These are phyloP conservation scores for Neelides folsomi DNA, from an alignment of 2,888 invertebrate genomes.

Conservation along the genomic window DNA sequence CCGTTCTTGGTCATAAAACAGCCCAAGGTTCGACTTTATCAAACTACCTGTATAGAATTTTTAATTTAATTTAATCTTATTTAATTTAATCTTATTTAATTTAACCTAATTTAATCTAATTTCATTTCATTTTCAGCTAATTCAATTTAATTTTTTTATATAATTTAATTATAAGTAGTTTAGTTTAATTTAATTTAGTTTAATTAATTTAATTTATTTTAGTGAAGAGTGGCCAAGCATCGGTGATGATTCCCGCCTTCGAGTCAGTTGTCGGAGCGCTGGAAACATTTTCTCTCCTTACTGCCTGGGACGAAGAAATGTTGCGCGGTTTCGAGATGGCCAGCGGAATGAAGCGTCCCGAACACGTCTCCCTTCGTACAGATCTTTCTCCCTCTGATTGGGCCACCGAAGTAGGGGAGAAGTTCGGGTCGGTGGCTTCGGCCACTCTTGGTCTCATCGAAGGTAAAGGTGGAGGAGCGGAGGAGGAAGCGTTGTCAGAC, in stretches of 20 bases:
- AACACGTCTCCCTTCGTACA: slow-evolving; percentile 24
- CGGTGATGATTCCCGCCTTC: slow-evolving; percentile 19
- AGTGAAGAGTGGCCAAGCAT: slow-evolving; percentile 12
- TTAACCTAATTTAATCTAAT: no score
- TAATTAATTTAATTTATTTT: background rate
- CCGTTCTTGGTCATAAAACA: background rate
- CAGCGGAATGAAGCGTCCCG: slow-evolving; percentile 26
- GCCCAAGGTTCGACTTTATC: no score
- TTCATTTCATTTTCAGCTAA: no score
- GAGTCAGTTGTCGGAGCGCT: slow-evolving; percentile 25
- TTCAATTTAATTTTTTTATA: background rate
- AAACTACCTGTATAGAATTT: no score
- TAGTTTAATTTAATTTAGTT: background rate
- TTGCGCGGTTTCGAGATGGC: slow-evolving; percentile 22
- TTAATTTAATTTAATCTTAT: no score
- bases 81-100: no score
- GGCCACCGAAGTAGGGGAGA: slow-evolving; percentile 27
- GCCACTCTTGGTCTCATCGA: slow-evolving; percentile 26
- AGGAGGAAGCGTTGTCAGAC: slow-evolving; percentile 28
- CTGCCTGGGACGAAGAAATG: slow-evolving; percentile 32
- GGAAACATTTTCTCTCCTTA: slow-evolving; percentile 27
- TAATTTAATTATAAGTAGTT: background rate
- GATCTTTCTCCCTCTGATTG: slow-evolving; percentile 18
- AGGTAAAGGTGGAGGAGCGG: slow-evolving; percentile 8
- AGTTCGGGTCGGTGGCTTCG: slow-evolving; percentile 26